These are phyloP conservation scores for Saccopteryx bilineata DNA, from an alignment of 2,113 vertebrate species.

Conservation along the genomic window DNA sequence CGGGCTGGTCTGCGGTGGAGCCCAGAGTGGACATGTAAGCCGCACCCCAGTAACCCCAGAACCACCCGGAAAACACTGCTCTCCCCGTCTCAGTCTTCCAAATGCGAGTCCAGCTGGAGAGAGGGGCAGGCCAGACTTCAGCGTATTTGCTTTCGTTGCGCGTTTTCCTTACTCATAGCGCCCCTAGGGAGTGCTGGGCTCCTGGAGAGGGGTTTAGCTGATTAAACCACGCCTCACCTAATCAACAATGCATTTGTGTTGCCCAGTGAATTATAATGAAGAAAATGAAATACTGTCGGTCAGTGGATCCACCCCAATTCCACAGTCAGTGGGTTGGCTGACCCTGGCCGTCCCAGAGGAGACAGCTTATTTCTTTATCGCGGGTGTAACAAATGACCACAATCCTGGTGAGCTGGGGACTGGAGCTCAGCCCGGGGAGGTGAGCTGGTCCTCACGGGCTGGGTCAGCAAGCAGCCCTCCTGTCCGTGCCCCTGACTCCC, in stretches of 20 bases:
- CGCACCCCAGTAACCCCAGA: not conserved
- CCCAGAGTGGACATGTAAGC: not conserved
- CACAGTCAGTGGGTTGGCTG: fast-evolving
- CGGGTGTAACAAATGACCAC: not conserved
- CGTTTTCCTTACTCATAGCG: not conserved
- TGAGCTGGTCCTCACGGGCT: fast-evolving
- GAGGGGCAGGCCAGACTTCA: not conserved
- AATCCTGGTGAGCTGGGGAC: no score
- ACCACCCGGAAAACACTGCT: not conserved
- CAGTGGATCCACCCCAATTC: not conserved
- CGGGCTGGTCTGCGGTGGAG: not conserved
- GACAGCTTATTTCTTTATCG: not conserved
- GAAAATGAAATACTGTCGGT: not conserved
- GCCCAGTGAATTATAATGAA: not conserved
- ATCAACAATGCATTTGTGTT: not conserved
- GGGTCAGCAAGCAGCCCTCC: not conserved
- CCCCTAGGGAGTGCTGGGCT: not conserved
- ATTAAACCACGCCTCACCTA: not conserved
- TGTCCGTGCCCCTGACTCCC: fast-evolving
- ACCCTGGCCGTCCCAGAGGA: fast-evolving
- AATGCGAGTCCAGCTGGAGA: not conserved
- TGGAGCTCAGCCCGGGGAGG: fast-evolving
- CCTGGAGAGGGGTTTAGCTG: not conserved
- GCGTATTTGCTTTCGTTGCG: not conserved
- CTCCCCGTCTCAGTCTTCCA: no score